These are phyloP conservation scores for Chelon labrosus DNA, from an alignment of 2,797 vertebrate genomes.

Conservation along the genomic window DNA sequence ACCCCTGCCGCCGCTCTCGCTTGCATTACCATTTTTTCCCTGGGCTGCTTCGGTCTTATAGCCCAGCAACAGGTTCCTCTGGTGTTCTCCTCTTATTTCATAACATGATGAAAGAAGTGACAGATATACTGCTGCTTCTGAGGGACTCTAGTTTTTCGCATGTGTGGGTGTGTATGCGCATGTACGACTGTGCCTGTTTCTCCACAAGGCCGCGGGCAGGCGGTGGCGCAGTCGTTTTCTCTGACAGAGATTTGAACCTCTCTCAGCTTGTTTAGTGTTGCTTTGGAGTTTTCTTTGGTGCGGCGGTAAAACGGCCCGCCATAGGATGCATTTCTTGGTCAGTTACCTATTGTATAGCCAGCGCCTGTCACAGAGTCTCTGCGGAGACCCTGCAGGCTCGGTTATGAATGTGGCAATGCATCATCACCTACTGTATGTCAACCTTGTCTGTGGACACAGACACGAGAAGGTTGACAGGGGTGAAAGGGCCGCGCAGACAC, in stretches of 20 bases:
- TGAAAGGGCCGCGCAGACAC: constrained; percentile 19
- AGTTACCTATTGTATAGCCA: constrained; percentile 70
- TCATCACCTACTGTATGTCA: constrained; percentile 81
- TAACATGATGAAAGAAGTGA: constrained; percentile 76
- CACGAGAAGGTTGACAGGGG: constrained; percentile 56
- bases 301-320: constrained; percentile 56
- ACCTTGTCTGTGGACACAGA: constrained; percentile 78
- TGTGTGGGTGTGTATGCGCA: constrained; percentile 18
- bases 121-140: constrained; percentile 67
- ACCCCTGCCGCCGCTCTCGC: constrained; percentile 69
- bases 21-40: constrained; percentile 80
- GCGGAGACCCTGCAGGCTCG: constrained; percentile 51
- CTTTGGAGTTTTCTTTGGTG: constrained; percentile 75
- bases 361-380: constrained; percentile 74
- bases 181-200: constrained; percentile 42
- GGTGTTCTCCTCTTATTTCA: constrained; percentile 76
- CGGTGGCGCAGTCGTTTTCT: constrained; percentile 55
- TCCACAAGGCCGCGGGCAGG: constrained; percentile 7
- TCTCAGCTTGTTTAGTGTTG: constrained; percentile 46
- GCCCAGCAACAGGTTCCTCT: constrained; percentile 81
- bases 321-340: constrained; percentile 84
- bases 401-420: constrained; percentile 85
- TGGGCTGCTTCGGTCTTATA: constrained; percentile 78
- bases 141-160: constrained; percentile 53
- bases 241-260: constrained; percentile 66